Evolutionary conservation across 2,888 invertebrate genomes (phyloP), one percentile per base, ranked within the genome.

Genomic region (Diaphora mendica): DNA sequence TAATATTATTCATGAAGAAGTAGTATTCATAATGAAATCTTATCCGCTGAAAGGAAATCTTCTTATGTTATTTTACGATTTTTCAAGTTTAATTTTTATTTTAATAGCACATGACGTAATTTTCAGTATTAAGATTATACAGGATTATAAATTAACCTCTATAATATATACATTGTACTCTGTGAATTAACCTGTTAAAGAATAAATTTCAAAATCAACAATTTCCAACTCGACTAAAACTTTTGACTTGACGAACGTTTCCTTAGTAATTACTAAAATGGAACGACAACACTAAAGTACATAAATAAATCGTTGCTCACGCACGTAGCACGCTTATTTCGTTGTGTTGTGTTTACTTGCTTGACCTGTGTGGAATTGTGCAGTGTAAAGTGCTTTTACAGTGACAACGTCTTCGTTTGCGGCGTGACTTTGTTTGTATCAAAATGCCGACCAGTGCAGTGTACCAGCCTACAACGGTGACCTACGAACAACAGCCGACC

Each of bases 381-480:
- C 80, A 86, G 79, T 80, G 82, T 75, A 67, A 68, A 77, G 83
- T 83, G 83, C 72, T 78, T 78, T 74, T 79, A 26, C 13, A 76
- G 66, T 73, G 77, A 72, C 70, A 62, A 76, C 70, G 72, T 78
- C 75, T 83, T 82, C 81, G 82, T 87, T 85, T 80, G 79, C 44
- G 69, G 82, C 78, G 83, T 84, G 79, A 81, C 85, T 77, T 84
- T 75, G 72, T 77, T 79, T 74, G 71, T 72, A 79, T 88, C 85
- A 96, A 92, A 90, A 97, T 97, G 97, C 97, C 97, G 82, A 96
- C 96, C 74, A 97, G 97, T 89, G 97, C 97, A 77, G 97, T 97
- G 68, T 97, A 97, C 93, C 97, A 97, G 91, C 97, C 97, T 26
- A 97, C 97, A 78, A 97, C 97, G 82, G 97, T 97, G 81, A 97